A percentile compares a stretch with the other conserved stretches of the same genome.
phyloP scores from a whole-genome alignment of 2,888 invertebrate species.

The Phortica okadai region DNA sequence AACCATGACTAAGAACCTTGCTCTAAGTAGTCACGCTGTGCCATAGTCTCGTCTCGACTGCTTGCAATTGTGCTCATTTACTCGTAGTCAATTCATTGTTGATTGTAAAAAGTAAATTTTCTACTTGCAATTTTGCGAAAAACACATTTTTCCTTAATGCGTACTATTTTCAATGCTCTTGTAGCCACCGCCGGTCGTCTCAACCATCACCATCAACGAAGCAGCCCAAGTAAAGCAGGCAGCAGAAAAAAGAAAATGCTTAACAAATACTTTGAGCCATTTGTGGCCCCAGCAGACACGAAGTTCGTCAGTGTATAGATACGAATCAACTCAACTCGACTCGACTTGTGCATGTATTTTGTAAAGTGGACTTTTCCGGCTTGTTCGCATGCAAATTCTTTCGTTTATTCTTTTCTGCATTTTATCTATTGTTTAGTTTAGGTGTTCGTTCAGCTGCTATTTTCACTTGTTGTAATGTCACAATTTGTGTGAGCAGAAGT shows the following conservation, averaged over 20 bases:
- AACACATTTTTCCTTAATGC: constrained; percentile 30
- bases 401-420: background rate
- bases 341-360: background rate
- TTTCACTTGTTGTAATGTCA: constrained; percentile 23
- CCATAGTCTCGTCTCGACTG: background rate
- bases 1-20: background rate
- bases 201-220: background rate
- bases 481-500: constrained; percentile 23
- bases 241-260: constrained; percentile 19
- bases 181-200: background rate
- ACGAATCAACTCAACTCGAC: background rate
- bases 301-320: background rate
- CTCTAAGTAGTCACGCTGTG: background rate
- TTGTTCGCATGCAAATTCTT: constrained; percentile 22
- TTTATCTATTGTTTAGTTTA: background rate
- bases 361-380: background rate
- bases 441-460: constrained; percentile 2
- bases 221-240: background rate
- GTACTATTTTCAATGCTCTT: constrained; percentile 16
- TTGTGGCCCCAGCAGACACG: constrained; percentile 29
- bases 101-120: constrained; percentile 27
- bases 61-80: constrained; percentile 26
- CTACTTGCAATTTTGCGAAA: constrained; percentile 24
- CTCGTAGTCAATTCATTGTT: constrained; percentile 31
- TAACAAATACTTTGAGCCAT: constrained; percentile 30